Evolutionary conservation across 2,797 vertebrate species (phyloP).

Genomic region (Poeciliopsis infans): DNA sequence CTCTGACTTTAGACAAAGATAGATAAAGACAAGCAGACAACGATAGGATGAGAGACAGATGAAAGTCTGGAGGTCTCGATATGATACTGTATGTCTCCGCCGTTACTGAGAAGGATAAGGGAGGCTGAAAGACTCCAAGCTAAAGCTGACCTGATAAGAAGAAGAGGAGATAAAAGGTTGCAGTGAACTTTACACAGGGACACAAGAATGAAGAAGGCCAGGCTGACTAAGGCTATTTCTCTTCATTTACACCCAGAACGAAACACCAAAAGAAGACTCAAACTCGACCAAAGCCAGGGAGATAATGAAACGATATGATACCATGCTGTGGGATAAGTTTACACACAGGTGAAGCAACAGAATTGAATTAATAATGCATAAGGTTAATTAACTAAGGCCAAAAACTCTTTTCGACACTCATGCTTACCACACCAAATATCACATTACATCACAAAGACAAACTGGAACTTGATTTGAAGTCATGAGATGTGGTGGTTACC

Average conservation of each 20-base stretch:
- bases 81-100: constrained; percentile 46
- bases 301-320: constrained; percentile 39
- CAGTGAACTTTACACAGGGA: constrained; percentile 50
- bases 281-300: constrained; percentile 13
- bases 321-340: constrained; percentile 25
- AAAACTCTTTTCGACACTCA: not conserved
- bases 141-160: constrained; percentile 61
- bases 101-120: constrained; percentile 46
- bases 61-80: constrained; percentile 41
- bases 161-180: constrained; percentile 55
- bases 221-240: constrained; percentile 39
- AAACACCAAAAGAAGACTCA: constrained; percentile 19
- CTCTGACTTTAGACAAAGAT: constrained; percentile 18
- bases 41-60: constrained; percentile 40
- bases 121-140: constrained; percentile 60
- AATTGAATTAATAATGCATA: not conserved
- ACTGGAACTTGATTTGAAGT: not conserved
- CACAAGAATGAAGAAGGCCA: constrained; percentile 40
- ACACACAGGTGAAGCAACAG: constrained; percentile 19
- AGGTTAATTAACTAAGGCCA: not conserved
- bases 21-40: constrained; percentile 25
- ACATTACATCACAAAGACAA: not conserved
- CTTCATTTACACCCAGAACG: constrained; percentile 32
- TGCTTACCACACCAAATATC: not conserved
- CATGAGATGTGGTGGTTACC: not conserved